Conservation (phyloP, 1,140 invertebrate genomes). For the Atta colombica region DNA sequence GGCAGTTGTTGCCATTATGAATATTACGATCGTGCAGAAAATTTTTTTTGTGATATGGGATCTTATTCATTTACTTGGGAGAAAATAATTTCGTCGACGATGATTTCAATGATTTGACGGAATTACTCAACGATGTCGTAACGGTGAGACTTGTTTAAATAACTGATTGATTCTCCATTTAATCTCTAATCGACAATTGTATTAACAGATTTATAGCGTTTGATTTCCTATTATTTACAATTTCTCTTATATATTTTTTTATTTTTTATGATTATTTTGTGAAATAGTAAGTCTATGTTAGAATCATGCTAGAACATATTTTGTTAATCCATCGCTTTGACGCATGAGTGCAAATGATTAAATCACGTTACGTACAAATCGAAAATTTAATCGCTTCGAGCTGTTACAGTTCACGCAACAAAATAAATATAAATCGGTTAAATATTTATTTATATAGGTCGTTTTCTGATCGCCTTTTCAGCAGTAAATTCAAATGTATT, state of each 20-base stretch:
- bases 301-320: background rate
- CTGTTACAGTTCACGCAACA: slow-evolving; percentile 50
- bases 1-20: background rate
- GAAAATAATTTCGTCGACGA: background rate
- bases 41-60: background rate
- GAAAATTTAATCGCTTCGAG: slow-evolving; percentile 45
- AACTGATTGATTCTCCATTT: background rate
- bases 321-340: background rate
- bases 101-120: slow-evolving; percentile 11
- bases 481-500: background rate
- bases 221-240: background rate
- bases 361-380: slow-evolving; percentile 24
- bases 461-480: slow-evolving; percentile 18
- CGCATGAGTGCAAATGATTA: slow-evolving; percentile 43
- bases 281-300: background rate
- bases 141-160: background rate
- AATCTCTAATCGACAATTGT: background rate
- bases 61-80: background rate
- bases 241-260: background rate
- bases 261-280: background rate
- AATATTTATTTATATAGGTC: slow-evolving; percentile 55
- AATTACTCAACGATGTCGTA: background rate
- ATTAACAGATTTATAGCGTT: background rate
- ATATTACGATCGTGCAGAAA: background rate
- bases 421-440: slow-evolving; percentile 59